Evolutionary conservation across 92 coral and sea anemone genomes (phyloP).

Genomic region (Phenganax subtilis): DNA sequence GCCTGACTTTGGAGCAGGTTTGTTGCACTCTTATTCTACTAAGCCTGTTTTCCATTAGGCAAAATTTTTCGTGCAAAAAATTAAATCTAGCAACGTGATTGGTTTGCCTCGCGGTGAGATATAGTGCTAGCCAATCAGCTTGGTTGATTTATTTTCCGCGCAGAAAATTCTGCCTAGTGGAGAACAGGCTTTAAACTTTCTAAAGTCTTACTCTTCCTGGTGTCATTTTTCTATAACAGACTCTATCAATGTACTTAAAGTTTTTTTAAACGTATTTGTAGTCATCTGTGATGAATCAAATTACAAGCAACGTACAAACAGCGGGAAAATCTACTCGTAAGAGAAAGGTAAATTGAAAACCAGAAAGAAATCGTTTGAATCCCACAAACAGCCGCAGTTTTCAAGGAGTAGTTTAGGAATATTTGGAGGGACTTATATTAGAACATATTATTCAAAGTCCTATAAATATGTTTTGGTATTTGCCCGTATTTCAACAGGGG

Average conservation of each 20-base stretch:
- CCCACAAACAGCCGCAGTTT: not conserved
- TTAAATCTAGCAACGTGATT: too few relatives aligned
- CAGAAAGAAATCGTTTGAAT: not conserved
- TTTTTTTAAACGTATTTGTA: not conserved
- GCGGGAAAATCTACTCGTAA: conserved; percentile 29
- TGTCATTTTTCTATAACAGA: not conserved
- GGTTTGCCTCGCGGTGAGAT: too few relatives aligned
- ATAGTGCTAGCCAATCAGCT: too few relatives aligned
- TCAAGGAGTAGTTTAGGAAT: too few relatives aligned
- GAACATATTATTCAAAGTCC: too few relatives aligned
- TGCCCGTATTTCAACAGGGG: too few relatives aligned
- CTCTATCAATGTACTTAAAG: not conserved
- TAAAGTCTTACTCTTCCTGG: not conserved
- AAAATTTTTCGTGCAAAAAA: too few relatives aligned
- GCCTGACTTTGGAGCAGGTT: conserved; percentile 7
- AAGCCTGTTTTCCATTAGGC: not conserved
- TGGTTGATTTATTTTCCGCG: too few relatives aligned
- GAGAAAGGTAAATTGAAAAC: conserved; percentile 8
- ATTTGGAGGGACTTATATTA: too few relatives aligned
- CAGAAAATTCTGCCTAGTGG: too few relatives aligned
- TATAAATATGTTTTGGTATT: too few relatives aligned
- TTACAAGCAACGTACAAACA: conserved; percentile 21
- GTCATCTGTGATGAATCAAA: conserved; percentile 2
- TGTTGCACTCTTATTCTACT: not conserved
- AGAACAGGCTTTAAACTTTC: too few relatives aligned